Conservation (phyloP, 2,888 invertebrate genomes). For the Mongoloraphidia duomilia region DNA sequence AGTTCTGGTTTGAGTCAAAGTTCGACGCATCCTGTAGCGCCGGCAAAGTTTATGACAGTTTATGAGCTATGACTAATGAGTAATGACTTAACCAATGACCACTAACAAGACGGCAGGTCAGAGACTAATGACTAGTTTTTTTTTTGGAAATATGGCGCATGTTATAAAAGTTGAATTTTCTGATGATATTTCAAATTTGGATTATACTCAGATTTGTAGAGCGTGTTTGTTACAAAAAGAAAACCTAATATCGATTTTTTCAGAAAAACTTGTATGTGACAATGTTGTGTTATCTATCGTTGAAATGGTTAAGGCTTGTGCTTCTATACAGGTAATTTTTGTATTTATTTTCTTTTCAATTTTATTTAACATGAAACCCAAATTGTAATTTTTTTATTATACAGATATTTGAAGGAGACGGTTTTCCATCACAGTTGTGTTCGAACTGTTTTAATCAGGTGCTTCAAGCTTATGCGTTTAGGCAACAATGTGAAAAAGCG, state of each 20-base stretch:
- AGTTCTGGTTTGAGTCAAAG: too few species aligned
- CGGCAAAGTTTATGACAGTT: too few species aligned
- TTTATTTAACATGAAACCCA: too few species aligned
- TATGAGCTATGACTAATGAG: too few species aligned
- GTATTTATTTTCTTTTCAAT: too few species aligned
- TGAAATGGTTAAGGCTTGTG: constrained; percentile 29
- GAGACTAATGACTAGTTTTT: too few species aligned
- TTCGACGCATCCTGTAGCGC: too few species aligned
- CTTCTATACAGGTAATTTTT: constrained; percentile 20
- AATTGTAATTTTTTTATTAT: constrained; percentile 19
- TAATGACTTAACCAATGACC: too few species aligned
- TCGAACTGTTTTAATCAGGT: neutral
- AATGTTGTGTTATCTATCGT: constrained; percentile 21
- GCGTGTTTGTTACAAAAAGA: constrained; percentile 26
- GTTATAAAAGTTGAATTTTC: too few species aligned
- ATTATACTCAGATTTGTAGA: constrained; percentile 25
- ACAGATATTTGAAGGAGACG: neutral
- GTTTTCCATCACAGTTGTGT: neutral
- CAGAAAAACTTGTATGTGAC: constrained; percentile 20
- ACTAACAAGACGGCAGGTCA: too few species aligned
- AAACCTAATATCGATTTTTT: constrained; percentile 23
- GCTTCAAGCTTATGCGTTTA: neutral
- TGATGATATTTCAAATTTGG: neutral
- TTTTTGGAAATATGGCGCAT: too few species aligned
- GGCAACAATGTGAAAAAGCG: neutral